Evolutionary conservation across 2,797 vertebrate species (phyloP).

Genomic region (Cyprinella venusta): DNA sequence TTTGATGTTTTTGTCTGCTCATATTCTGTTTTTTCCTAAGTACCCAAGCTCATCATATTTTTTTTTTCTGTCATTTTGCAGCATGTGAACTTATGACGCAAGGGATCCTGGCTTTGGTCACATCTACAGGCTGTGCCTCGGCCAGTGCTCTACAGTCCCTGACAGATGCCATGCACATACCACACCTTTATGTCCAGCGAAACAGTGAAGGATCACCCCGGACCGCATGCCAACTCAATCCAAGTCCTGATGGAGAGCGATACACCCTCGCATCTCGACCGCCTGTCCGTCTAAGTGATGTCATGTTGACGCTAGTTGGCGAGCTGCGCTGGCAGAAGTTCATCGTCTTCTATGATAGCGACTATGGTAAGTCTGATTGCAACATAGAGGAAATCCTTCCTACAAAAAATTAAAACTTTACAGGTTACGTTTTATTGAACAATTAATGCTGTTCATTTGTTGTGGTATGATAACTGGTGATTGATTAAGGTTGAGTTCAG

Average conservation of each 20-base stretch:
- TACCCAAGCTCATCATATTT: conserved; percentile 5
- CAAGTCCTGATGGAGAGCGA: conserved; percentile 87
- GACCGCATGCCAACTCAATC: conserved; percentile 91
- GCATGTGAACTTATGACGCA: conserved; percentile 98
- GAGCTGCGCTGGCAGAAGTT: conserved; percentile 98
- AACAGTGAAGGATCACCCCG: conserved; percentile 88
- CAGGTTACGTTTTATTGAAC: neutral
- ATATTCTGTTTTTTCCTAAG: neutral
- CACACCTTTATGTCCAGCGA: conserved; percentile 93
- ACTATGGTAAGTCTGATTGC: conserved; percentile 85
- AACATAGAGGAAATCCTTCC: neutral
- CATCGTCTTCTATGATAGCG: conserved; percentile 95
- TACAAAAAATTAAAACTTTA: no score
- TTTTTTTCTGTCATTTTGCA: conserved; percentile 63
- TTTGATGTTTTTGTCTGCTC: neutral
- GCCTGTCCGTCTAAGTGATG: conserved; percentile 90
- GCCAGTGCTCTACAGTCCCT: conserved; percentile 95
- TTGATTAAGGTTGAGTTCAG: neutral
- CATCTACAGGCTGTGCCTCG: conserved; percentile 93
- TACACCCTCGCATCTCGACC: conserved; percentile 93
- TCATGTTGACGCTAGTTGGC: conserved; percentile 91
- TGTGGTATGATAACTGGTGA: neutral
- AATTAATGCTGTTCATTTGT: neutral
- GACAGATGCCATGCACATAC: conserved; percentile 99
- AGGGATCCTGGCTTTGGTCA: conserved; percentile 95